Base-by-base conservation (phyloP, 2,888 invertebrate genomes). In the Clunio marinus region DNA sequence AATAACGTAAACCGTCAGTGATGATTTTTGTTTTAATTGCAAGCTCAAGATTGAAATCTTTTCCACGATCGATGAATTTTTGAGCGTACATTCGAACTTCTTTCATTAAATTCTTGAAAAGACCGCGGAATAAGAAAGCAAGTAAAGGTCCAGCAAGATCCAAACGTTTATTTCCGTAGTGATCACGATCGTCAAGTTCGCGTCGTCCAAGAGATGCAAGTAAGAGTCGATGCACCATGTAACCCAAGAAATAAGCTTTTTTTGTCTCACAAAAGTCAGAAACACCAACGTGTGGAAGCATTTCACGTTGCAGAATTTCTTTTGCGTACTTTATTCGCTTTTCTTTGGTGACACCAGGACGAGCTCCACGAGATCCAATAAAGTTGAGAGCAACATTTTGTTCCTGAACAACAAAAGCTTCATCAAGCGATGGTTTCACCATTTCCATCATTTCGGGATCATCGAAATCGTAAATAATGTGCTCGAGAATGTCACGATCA, bases 391-490 rank as follows among this genome's bases (percentile, higher is more conserved):
- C 99, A 2, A 99, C 96, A 81, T 93, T 96, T 78, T 99, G 99
- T 77, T 99, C 99, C 80, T 99, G 98, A 73, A 99, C 96, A 0
- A 98, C 98, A 80, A 99, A 99, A 51, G 99, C 99, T 81, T 99
- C 99, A 80, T 99, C 99, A 69, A 99, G 81, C 0, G 98, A 98
- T 0, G 99, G 99, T 78, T 99, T 99, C 0, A 96, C 97, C 97
- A 99, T 98, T 85, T 99, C 99, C 98, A 99, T 99, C 97, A 99
- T 98, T 83, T 99, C 99, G 5, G 96, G 98, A 80, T 99, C 99
- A 79, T 99, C 97, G 81, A 99, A 99, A 77, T 99, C 99, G 78
- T 99, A 99, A 75, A 99, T 99, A 71, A 99, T 99, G 75, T 99
- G 99, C 77, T 99, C 99, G 22, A 99, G 82, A 75, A 99, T 99